Evolutionary conservation across 2,888 invertebrate species (phyloP).

Genomic region (Aradus depressus): DNA sequence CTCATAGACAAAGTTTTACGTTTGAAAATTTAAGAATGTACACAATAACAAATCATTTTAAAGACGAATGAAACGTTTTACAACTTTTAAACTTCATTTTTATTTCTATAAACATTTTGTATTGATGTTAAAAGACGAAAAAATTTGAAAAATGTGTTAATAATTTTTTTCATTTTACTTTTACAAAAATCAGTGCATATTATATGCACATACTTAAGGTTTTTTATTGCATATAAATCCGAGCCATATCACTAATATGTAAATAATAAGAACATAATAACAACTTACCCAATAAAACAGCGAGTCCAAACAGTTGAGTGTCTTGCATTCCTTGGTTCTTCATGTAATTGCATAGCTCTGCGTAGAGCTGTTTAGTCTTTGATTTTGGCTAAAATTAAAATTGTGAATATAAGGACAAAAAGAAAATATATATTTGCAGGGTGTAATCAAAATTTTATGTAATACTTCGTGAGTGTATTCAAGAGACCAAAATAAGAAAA

Average conservation of each 20-base stretch:
- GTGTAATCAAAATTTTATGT: too few species aligned
- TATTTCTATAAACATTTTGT: too few species aligned
- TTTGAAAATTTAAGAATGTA: too few species aligned
- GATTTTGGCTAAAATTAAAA: constrained; percentile 63
- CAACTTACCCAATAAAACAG: constrained; percentile 66
- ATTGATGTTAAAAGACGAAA: too few species aligned
- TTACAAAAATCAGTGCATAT: background rate
- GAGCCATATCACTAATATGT: background rate
- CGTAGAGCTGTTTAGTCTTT: constrained; percentile 70
- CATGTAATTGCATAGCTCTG: constrained; percentile 67
- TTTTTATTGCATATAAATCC: background rate
- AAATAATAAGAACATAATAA: background rate
- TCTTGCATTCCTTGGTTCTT: constrained; percentile 73
- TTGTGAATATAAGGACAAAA: constrained; percentile 13
- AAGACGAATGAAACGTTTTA: too few species aligned
- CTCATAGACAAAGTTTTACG: too few species aligned
- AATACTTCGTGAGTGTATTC: background rate
- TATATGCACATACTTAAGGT: background rate
- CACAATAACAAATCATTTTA: too few species aligned
- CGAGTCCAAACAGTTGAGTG: constrained; percentile 75
- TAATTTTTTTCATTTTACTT: background rate
- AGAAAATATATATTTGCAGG: background rate
- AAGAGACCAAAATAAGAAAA: background rate
- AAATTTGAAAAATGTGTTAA: background rate
- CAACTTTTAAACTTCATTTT: too few species aligned